These are phyloP conservation scores for Cancer borealis DNA, from an alignment of 2,888 invertebrate species.

Conservation along the genomic window DNA sequence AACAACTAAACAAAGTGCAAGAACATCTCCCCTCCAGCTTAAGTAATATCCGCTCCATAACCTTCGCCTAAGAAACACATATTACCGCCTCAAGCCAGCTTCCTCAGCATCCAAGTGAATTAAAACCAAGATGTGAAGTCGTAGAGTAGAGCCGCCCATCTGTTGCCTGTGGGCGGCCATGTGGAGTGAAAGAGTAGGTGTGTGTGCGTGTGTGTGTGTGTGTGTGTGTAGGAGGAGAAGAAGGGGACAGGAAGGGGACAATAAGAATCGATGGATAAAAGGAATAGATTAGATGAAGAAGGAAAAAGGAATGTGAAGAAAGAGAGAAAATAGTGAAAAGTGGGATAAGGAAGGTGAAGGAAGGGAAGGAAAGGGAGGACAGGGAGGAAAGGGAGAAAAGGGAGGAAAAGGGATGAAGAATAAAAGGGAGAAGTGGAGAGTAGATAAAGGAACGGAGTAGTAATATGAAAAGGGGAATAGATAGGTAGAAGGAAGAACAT, in stretches of 20 bases:
- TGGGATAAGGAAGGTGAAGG: not conserved
- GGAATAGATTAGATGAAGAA: not conserved
- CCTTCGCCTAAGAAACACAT: too few relatives aligned
- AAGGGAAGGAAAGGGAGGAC: not conserved
- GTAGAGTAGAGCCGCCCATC: not conserved
- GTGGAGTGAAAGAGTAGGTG: not conserved
- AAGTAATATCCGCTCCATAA: not conserved
- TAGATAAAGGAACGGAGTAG: too few relatives aligned
- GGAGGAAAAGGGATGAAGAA: not conserved
- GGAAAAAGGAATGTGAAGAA: not conserved
- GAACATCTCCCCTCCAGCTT: not conserved
- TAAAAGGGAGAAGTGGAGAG: not conserved
- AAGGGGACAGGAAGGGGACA: not conserved
- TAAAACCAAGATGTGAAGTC: not conserved
- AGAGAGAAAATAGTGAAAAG: not conserved
- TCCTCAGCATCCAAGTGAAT: not conserved
- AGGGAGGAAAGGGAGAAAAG: not conserved
- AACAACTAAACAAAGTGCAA: too few relatives aligned
- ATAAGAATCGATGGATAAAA: not conserved
- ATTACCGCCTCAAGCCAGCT: too few relatives aligned
- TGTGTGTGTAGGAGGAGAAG: not conserved
- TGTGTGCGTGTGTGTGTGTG: too few relatives aligned
- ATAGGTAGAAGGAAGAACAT: not conserved
- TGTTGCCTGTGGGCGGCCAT: too few relatives aligned
- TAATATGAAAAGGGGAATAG: not conserved